Conservation (phyloP, 2,797 vertebrate genomes). For the Macropus fuliginosus region DNA sequence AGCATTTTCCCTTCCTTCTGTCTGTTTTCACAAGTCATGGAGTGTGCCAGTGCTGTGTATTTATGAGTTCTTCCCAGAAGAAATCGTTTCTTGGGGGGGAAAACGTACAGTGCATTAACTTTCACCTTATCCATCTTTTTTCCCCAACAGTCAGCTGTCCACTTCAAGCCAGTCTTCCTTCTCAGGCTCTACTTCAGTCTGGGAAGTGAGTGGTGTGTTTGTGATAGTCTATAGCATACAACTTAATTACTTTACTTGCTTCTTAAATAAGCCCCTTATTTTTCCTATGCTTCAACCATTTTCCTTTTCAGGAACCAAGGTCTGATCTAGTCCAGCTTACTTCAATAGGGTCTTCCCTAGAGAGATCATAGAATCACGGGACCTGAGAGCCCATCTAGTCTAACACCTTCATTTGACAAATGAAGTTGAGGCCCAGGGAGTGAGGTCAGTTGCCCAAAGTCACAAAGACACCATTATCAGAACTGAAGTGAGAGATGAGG, state of each 20-base stretch:
- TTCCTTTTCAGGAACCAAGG: neutral
- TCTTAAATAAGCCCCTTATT: neutral
- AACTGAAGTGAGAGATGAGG: neutral
- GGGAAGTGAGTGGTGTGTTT: neutral
- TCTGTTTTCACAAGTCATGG: neutral
- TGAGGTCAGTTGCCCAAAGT: neutral
- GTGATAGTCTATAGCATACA: neutral
- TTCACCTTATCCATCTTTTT: neutral
- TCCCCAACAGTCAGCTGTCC: neutral
- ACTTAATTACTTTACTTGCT: neutral
- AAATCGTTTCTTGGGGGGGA: neutral
- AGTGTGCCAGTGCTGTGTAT: neutral
- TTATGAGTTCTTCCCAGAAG: neutral
- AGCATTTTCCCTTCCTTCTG: neutral
- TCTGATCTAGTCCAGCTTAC: neutral
- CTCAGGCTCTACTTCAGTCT: neutral
- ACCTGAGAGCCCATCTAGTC: neutral
- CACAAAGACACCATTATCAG: neutral
- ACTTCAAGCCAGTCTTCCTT: neutral
- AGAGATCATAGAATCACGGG: neutral
- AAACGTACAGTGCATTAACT: neutral
- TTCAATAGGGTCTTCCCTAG: neutral
- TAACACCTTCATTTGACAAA: neutral
- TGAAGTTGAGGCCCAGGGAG: neutral
- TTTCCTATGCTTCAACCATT: neutral